phyloP scores from a whole-genome alignment of 92 coral and sea anemone genomes.

The Plumapathes pennacea region DNA sequence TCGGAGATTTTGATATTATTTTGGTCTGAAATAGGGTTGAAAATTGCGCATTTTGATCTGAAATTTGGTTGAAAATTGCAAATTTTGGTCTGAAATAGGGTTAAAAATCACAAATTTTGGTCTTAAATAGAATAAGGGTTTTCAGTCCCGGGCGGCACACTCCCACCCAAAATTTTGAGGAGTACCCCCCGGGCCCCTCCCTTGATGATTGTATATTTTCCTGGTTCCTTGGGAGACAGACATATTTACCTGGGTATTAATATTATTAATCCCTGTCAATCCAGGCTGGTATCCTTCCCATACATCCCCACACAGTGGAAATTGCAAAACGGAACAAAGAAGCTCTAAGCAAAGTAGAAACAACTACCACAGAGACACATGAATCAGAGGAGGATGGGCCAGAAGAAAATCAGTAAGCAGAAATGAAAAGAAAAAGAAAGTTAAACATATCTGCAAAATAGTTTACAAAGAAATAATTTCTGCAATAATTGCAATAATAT shows the following conservation, averaged over 20 bases:
- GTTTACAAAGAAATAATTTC: no score
- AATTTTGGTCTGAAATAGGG: no score
- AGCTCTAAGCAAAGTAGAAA: slow-evolving; percentile 11
- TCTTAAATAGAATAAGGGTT: no score
- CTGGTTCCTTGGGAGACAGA: background rate
- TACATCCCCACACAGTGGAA: slow-evolving; percentile 85
- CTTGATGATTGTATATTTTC: background rate
- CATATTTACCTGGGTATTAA: background rate
- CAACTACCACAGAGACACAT: slow-evolving; percentile 1
- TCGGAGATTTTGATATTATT: no score
- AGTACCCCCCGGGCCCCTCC: background rate
- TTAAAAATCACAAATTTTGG: no score
- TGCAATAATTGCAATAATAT: no score
- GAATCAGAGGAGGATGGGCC: slow-evolving; percentile 56
- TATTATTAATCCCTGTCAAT: background rate
- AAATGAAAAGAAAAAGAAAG: background rate
- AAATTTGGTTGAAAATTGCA: no score
- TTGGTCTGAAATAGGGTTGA: no score
- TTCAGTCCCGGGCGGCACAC: no score
- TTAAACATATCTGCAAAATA: background rate
- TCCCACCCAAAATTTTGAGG: background rate
- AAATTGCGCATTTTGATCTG: no score
- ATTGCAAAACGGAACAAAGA: slow-evolving; percentile 83
- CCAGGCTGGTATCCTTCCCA: slow-evolving; percentile 97
- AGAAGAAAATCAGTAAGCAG: slow-evolving; percentile 2